Evolutionary conservation across 2,797 vertebrate species (phyloP).

Genomic region (Oreortyx pictus): DNA sequence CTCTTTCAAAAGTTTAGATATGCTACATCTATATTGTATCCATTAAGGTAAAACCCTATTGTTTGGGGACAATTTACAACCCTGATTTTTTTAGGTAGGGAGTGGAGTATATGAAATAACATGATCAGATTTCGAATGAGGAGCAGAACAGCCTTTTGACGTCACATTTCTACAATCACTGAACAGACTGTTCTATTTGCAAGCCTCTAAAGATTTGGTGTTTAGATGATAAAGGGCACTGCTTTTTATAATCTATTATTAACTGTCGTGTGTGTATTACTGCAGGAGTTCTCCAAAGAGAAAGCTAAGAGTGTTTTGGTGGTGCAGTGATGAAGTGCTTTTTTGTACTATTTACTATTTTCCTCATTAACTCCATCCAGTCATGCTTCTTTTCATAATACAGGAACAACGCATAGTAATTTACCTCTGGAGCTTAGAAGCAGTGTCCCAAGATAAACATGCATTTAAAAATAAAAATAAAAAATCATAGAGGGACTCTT

Average conservation of each 20-base stretch:
- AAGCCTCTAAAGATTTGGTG: conserved; percentile 69
- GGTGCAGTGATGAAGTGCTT: conserved; percentile 38
- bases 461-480: not conserved
- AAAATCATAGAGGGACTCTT: conserved; percentile 43
- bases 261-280: conserved; percentile 67
- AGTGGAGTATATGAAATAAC: conserved; percentile 27
- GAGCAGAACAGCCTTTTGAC: conserved; percentile 54
- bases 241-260: conserved; percentile 78
- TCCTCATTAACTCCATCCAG: conserved; percentile 31
- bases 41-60: conserved; percentile 38
- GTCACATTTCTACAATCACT: conserved; percentile 66
- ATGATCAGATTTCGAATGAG: conserved; percentile 46
- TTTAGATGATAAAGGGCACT: conserved; percentile 76
- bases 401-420: conserved; percentile 43
- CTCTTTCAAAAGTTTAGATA: conserved; percentile 73
- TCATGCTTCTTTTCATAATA: not conserved
- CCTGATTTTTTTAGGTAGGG: not conserved
- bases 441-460: conserved; percentile 62
- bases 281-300: conserved; percentile 59
- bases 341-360: conserved; percentile 62
- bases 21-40: conserved; percentile 41
- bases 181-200: conserved; percentile 71
- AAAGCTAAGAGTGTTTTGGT: conserved; percentile 65
- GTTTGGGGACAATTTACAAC: not conserved
- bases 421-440: conserved; percentile 39